phyloP scores from a whole-genome alignment of 2,113 vertebrate genomes.

The Danio rerio region DNA sequence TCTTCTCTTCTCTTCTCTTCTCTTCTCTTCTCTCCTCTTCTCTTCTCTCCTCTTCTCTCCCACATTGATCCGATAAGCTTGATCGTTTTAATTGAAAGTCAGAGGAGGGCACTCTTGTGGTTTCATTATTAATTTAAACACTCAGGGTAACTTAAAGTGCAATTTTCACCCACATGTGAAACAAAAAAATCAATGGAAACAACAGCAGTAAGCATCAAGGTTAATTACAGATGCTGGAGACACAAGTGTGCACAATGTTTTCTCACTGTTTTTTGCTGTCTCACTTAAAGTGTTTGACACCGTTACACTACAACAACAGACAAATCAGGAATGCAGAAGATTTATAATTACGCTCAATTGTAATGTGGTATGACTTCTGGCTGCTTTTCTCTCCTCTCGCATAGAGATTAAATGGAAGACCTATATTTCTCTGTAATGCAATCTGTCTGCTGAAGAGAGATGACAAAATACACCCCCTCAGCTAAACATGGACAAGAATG shows the following conservation, averaged over 20 bases:
- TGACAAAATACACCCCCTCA: slow-evolving; percentile 73
- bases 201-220: slow-evolving; percentile 72
- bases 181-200: slow-evolving; percentile 85
- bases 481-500: slow-evolving; percentile 66
- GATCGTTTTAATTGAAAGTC: slow-evolving; percentile 83
- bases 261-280: slow-evolving; percentile 26
- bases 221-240: slow-evolving; percentile 66
- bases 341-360: slow-evolving; percentile 63
- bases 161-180: slow-evolving; percentile 85
- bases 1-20: slow-evolving; percentile 35
- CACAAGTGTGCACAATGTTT: slow-evolving; percentile 48
- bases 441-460: slow-evolving; percentile 73
- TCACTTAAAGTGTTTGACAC: slow-evolving; percentile 63
- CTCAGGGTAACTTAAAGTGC: slow-evolving; percentile 86
- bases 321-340: slow-evolving; percentile 59
- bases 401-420: slow-evolving; percentile 71
- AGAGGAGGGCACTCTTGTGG: slow-evolving; percentile 80
- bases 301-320: slow-evolving; percentile 62
- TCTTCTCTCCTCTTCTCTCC: not conserved
- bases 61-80: slow-evolving; percentile 67
- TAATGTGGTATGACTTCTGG: slow-evolving; percentile 42
- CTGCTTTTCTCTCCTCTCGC: slow-evolving; percentile 37
- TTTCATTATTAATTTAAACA: slow-evolving; percentile 86
- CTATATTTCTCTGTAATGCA: slow-evolving; percentile 76
- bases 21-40: not conserved